phyloP scores from a whole-genome alignment of 2,797 vertebrate genomes.

The Sebastes baramenuke region DNA sequence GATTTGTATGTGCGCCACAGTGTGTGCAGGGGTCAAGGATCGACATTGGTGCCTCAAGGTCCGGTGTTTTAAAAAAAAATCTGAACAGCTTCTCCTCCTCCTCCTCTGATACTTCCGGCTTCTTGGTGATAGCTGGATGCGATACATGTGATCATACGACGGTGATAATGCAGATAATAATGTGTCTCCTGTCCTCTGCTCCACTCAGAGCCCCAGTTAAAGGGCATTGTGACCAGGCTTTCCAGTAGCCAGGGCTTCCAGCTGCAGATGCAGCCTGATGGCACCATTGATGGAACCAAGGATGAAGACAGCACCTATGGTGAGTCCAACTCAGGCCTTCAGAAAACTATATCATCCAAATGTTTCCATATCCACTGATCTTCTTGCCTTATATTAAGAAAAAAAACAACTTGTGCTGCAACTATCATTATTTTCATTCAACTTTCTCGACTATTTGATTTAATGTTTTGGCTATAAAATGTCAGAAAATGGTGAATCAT shows the following conservation, averaged over 20 bases:
- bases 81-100: conserved; percentile 23
- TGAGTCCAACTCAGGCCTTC: conserved; percentile 67
- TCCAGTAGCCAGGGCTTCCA: conserved; percentile 97
- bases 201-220: conserved; percentile 95
- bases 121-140: conserved; percentile 25
- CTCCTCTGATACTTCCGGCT: conserved; percentile 28
- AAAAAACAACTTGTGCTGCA: neutral
- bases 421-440: neutral
- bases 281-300: conserved; percentile 97
- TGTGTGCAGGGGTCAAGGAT: conserved; percentile 16
- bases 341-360: neutral
- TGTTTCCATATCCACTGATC: neutral
- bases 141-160: conserved; percentile 26
- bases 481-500: neutral
- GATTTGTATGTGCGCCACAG: conserved; percentile 1
- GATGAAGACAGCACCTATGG: conserved; percentile 96
- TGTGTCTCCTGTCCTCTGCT: conserved; percentile 9
- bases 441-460: neutral
- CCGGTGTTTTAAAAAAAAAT: neutral
- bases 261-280: conserved; percentile 97
- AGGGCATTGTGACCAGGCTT: conserved; percentile 98
- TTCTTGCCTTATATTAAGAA: neutral
- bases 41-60: conserved; percentile 10
- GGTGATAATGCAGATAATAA: conserved; percentile 16
- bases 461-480: neutral